Evolutionary conservation across 2,888 invertebrate genomes (phyloP).

Genomic region (Drosophila mettleri): DNA sequence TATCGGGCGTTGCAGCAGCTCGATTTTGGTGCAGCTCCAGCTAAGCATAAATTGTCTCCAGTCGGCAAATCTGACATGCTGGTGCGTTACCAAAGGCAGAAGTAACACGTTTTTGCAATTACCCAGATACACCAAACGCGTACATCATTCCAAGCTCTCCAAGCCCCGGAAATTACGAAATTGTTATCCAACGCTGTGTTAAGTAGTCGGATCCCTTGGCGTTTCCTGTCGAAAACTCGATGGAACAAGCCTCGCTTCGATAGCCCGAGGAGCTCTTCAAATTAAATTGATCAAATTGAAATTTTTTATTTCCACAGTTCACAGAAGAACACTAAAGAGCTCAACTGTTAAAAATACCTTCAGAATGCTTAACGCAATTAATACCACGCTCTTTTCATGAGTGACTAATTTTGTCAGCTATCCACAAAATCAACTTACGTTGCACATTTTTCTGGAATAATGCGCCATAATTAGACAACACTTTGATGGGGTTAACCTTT

Average conservation of each 20-base stretch:
- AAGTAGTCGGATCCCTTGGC: neutral
- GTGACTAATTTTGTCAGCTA: neutral
- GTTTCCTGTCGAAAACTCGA: neutral
- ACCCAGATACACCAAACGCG: conserved; percentile 33
- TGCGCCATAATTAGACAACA: conserved; percentile 42
- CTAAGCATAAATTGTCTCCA: conserved; percentile 56
- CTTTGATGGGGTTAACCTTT: conserved; percentile 67
- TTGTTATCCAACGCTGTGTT: conserved; percentile 13
- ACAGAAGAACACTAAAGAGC: neutral
- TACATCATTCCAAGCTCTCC: conserved; percentile 26
- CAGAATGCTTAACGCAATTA: neutral
- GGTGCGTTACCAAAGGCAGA: conserved; percentile 8
- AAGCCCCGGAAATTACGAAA: conserved; percentile 16
- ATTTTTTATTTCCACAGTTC: too few species aligned
- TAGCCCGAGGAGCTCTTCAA: neutral
- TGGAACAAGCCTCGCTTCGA: neutral
- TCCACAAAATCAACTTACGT: neutral
- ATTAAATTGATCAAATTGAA: neutral
- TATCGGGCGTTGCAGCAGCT: conserved; percentile 55
- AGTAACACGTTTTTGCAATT: conserved; percentile 53
- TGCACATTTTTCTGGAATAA: neutral
- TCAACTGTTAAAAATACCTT: neutral
- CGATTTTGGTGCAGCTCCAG: conserved; percentile 23
- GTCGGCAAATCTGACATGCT: conserved; percentile 36
- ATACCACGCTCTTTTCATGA: too few species aligned